Evolutionary conservation across 2,888 invertebrate genomes (phyloP).

Genomic region (Erebia epiphron): DNA sequence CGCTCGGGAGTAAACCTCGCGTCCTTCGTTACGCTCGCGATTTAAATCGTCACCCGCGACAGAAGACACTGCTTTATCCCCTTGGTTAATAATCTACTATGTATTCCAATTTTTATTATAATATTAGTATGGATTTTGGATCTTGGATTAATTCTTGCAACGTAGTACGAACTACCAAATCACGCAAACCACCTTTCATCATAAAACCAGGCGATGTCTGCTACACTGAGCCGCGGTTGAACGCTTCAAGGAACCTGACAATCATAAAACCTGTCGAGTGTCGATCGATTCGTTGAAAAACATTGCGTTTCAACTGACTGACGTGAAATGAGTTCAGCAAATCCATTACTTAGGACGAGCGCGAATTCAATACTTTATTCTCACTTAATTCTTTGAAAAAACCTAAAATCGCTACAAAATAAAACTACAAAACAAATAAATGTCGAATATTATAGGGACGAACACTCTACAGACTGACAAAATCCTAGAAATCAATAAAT

Average conservation of each 20-base stretch:
- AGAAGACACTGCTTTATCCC: too few species aligned
- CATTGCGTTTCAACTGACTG: slow-evolving; percentile 28
- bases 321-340: slow-evolving; percentile 26
- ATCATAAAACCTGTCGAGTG: slow-evolving; percentile 50
- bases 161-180: slow-evolving; percentile 19
- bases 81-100: too few species aligned
- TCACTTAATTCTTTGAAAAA: not conserved
- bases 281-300: slow-evolving; percentile 51
- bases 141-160: not conserved
- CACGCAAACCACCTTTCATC: slow-evolving; percentile 35
- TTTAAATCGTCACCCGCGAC: too few species aligned
- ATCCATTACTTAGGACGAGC: slow-evolving; percentile 5
- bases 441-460: too few species aligned
- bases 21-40: too few species aligned
- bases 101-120: too few species aligned
- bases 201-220: slow-evolving; percentile 34
- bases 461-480: too few species aligned
- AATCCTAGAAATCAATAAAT: too few species aligned
- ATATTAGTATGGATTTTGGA: too few species aligned
- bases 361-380: not conserved
- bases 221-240: slow-evolving; percentile 56
- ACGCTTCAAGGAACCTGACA: slow-evolving; percentile 60
- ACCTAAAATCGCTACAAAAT: too few species aligned
- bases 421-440: too few species aligned
- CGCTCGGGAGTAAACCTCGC: too few species aligned